Evolutionary conservation across 2,888 invertebrate species (phyloP).

Genomic region (Scaptomyza caliginosa): DNA sequence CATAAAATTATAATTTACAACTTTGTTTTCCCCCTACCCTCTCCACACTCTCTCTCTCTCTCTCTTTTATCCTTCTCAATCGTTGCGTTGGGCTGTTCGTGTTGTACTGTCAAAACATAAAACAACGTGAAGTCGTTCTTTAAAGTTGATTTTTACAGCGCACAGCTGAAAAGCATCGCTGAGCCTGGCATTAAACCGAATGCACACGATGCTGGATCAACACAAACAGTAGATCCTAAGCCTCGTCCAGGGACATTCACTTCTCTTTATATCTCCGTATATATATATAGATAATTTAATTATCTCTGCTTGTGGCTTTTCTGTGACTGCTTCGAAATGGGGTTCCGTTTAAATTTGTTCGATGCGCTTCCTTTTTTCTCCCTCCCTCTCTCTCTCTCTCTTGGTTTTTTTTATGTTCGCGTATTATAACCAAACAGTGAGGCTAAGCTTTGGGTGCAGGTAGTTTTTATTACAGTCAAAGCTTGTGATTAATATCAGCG

Average conservation of each 20-base stretch:
- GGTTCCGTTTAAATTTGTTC: constrained; percentile 49
- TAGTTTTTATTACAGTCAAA: constrained; percentile 6
- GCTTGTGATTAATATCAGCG: constrained; percentile 5
- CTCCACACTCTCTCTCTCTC: no score
- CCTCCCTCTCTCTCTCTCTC: no score
- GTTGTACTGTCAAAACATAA: constrained; percentile 63
- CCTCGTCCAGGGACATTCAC: constrained; percentile 27
- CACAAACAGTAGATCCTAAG: constrained; percentile 30
- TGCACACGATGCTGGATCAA: neutral
- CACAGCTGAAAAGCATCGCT: constrained; percentile 39
- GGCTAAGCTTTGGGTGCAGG: constrained; percentile 2
- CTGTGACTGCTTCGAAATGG: constrained; percentile 18
- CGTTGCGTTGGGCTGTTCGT: neutral
- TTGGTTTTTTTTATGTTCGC: constrained; percentile 27
- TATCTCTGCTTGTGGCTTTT: constrained; percentile 58
- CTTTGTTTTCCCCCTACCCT: no score
- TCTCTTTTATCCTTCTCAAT: constrained; percentile 19
- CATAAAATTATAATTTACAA: constrained; percentile 82
- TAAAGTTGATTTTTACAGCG: constrained; percentile 75
- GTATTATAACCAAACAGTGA: constrained; percentile 14
- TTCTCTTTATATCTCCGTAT: no score
- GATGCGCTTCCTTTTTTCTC: constrained; percentile 48
- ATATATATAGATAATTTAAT: no score
- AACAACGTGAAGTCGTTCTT: constrained; percentile 74
- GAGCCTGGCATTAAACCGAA: constrained; percentile 21